Base-by-base conservation (phyloP, 2,888 invertebrate genomes). In the Noctua fimbriata region DNA sequence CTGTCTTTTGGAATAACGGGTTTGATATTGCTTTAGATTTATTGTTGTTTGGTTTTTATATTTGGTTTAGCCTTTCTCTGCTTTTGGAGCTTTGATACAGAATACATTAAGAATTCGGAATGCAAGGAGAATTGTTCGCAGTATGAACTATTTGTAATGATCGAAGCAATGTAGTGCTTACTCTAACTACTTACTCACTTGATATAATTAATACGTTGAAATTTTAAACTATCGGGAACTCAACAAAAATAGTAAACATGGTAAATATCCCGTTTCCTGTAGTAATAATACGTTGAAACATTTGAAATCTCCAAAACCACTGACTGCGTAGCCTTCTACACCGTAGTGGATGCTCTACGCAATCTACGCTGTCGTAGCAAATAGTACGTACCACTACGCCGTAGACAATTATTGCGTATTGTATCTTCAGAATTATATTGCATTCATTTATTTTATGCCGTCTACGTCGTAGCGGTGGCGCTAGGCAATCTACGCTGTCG, bases 1-100 rank as follows among this genome's bases (percentile, higher is more conserved):
- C 83, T 78, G 73, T 87, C 83, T 80, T 86, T 85, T 65, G 65
- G 69, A 65, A 72, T 72, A 75, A 65, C 66, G 28, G 66, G 67
- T 74, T 44, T 60, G 63, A 44, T 79, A 78, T 86, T 86, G 69
- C 72, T 73, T 78, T 70, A 49, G 77, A 32, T 72, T 84, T 82
- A 77, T 86, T 77, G 49, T n/a, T 71, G 18, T 78, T 55, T 36
- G 41, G 52, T 47, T 69, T 47, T 76, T 24, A 14, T 16, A n/a
- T 83, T 60, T 18, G 1, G 44, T 41, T 71, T 28, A 36, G 14
- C 14, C 1, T 70, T 44, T 69, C 18, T 28, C 36, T 21, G n/a
- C 69, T 60, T 69, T 63, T 32, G 14, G 2, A 3, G 60, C 5
- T 36, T 55, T 5, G 1, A 9, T 10, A 52, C 58, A 69, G 6